Evolutionary conservation across 2,797 vertebrate species (phyloP).

Genomic region (Sebastes kiyomatsui): DNA sequence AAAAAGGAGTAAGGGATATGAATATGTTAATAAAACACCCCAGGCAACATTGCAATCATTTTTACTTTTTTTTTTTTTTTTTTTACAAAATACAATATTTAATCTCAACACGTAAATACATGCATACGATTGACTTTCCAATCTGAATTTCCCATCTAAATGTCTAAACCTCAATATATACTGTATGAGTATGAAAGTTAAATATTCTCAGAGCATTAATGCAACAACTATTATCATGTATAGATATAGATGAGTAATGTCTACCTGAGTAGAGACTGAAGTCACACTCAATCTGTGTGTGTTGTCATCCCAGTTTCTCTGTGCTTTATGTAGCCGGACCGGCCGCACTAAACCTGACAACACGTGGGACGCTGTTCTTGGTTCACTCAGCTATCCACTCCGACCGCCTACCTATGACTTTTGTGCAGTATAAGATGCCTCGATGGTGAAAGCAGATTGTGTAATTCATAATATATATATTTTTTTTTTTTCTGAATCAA

Average conservation of each 20-base stretch:
- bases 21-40: background rate
- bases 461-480: background rate
- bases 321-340: background rate
- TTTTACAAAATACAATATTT: too few relatives aligned
- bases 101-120: too few relatives aligned
- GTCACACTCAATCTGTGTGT: background rate
- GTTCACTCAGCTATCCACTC: background rate
- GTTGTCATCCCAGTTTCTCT: background rate
- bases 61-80: too few relatives aligned
- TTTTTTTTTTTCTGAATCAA: background rate
- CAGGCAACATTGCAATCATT: background rate
- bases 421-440: background rate
- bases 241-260: too few relatives aligned
- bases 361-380: background rate
- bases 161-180: too few relatives aligned
- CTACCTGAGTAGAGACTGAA: too few relatives aligned
- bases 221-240: too few relatives aligned
- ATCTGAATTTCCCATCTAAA: too few relatives aligned
- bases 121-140: too few relatives aligned
- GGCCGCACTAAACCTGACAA: background rate
- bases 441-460: background rate
- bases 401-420: background rate
- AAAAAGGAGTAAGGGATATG: background rate
- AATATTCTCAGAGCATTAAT: too few relatives aligned
- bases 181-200: too few relatives aligned